Conservation (phyloP, 2,113 vertebrate genomes). For the Struthio camelus region DNA sequence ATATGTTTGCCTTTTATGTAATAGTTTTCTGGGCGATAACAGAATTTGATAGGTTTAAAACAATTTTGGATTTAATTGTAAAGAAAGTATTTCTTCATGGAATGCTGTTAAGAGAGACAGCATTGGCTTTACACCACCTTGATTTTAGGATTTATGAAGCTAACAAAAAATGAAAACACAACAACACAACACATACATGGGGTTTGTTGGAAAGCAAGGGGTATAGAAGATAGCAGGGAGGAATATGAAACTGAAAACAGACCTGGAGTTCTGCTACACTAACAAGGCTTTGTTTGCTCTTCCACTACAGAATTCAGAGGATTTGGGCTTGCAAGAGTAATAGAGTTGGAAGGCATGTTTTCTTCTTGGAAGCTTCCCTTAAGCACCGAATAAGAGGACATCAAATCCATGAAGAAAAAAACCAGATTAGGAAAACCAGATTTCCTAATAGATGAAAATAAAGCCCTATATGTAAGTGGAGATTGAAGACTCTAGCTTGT, state of each 20-base stretch:
- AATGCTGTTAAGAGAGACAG: not conserved
- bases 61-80: not conserved
- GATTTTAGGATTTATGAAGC: not conserved
- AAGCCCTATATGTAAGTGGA: not conserved
- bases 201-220: not conserved
- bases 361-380: not conserved
- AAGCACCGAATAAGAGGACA: not conserved
- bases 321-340: not conserved
- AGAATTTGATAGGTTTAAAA: not conserved
- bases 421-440: rapidly evolving
- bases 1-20: not conserved
- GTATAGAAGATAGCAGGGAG: not conserved
- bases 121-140: not conserved
- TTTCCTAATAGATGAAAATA: not conserved
- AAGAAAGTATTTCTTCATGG: not conserved
- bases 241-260: not conserved
- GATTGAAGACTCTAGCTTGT: not conserved
- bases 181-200: too few relatives aligned
- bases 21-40: not conserved
- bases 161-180: not conserved
- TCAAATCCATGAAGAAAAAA: not conserved
- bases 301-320: not conserved
- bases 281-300: not conserved
- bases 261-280: not conserved
- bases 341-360: not conserved